These are phyloP conservation scores for Papilio dardanus DNA, from an alignment of 1,140 invertebrate genomes.

Conservation along the genomic window DNA sequence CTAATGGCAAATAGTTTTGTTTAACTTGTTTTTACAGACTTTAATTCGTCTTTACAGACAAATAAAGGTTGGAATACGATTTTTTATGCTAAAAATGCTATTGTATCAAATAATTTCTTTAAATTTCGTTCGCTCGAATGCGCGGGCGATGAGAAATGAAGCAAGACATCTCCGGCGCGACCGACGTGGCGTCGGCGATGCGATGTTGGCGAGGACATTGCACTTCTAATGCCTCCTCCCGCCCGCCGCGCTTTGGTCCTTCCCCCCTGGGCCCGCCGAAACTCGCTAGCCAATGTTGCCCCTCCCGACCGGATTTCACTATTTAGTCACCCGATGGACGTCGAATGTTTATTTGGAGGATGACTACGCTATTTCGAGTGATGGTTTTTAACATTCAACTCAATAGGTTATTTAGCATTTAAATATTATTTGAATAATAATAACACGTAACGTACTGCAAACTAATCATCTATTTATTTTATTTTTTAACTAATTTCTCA, in stretches of 20 bases:
- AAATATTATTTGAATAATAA: slow-evolving; percentile 23
- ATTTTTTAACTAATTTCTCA: slow-evolving; percentile 1
- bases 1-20: neutral
- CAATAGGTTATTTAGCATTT: slow-evolving; percentile 7
- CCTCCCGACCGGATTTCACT: slow-evolving; percentile 71
- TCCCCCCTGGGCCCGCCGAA: slow-evolving; percentile 69
- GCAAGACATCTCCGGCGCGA: slow-evolving; percentile 64
- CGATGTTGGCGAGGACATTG: slow-evolving; percentile 80
- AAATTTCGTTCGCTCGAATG: slow-evolving; percentile 60
- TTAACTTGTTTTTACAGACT: too few relatives aligned
- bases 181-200: neutral
- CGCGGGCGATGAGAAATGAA: slow-evolving; percentile 54
- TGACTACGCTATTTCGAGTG: slow-evolving; percentile 33
- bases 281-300: slow-evolving; percentile 70
- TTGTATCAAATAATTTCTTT: slow-evolving; percentile 50
- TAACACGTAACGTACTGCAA: neutral
- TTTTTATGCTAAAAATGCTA: neutral
- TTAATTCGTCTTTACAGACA: neutral
- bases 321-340: slow-evolving; percentile 66
- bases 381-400: slow-evolving; percentile 8
- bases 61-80: neutral
- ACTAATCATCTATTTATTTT: slow-evolving; percentile 1
- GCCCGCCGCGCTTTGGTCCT: slow-evolving; percentile 62
- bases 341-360: slow-evolving; percentile 50
- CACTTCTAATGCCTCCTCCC: slow-evolving; percentile 63